Evolutionary conservation across 2,797 vertebrate genomes (phyloP).

Genomic region (Dendrocincla fuliginosa): DNA sequence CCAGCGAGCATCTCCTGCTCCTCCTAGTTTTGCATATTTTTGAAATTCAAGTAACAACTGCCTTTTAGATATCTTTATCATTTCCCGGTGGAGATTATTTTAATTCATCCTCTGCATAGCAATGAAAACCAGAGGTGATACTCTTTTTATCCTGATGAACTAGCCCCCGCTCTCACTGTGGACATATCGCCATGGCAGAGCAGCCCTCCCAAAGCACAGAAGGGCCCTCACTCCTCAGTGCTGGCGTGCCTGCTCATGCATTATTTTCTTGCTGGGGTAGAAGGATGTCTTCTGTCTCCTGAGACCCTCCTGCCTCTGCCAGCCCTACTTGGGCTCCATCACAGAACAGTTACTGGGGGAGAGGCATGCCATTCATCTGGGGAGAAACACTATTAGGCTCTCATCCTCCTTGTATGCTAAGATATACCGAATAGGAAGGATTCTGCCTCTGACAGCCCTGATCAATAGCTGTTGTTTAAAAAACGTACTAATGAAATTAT

Average conservation of each 20-base stretch:
- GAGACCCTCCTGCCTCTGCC: background rate
- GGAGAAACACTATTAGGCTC: background rate
- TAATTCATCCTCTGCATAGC: background rate
- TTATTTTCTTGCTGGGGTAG: background rate
- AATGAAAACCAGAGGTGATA: background rate
- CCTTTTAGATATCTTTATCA: background rate
- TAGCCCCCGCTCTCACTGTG: background rate
- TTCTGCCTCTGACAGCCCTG: background rate
- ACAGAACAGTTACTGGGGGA: background rate
- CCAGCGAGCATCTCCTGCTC: background rate
- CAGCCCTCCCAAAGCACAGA: background rate
- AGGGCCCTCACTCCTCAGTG: background rate
- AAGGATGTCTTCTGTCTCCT: background rate
- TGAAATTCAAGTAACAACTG: background rate
- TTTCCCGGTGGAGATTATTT: background rate
- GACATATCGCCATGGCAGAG: rapidly evolving
- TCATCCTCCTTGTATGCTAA: background rate
- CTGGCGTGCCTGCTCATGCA: background rate
- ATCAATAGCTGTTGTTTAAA: slow-evolving; percentile 3
- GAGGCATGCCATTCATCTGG: background rate
- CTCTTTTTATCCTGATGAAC: background rate
- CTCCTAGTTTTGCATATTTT: background rate
- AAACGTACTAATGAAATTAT: background rate
- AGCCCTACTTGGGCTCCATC: background rate
- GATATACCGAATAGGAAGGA: background rate